phyloP scores from a whole-genome alignment of 2,888 invertebrate species.

The Diploptera punctata region DNA sequence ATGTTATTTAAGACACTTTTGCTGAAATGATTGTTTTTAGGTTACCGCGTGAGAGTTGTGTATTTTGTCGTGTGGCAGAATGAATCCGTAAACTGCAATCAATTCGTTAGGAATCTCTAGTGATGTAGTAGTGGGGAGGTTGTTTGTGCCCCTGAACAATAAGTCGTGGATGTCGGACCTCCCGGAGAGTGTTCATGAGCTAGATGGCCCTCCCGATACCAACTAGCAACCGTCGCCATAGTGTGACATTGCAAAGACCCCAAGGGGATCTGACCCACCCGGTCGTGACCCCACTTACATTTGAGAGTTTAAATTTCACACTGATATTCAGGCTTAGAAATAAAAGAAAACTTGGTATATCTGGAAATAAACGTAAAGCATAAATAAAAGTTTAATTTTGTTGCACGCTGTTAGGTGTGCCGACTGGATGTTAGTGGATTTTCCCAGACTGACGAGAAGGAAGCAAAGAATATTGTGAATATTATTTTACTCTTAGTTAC shows the following conservation, averaged over 20 bases:
- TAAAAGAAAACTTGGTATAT: too few relatives aligned
- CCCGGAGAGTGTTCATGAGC: slow-evolving; percentile 25
- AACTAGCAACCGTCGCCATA: background rate
- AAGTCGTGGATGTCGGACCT: slow-evolving; percentile 13
- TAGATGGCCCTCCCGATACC: slow-evolving; percentile 26
- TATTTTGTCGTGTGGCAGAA: background rate
- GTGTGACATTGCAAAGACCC: too few relatives aligned
- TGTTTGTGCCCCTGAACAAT: slow-evolving; percentile 14
- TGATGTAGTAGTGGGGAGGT: slow-evolving; percentile 1
- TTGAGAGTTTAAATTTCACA: background rate
- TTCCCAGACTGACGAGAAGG: too few relatives aligned
- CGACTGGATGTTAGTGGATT: too few relatives aligned
- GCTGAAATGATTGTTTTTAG: background rate
- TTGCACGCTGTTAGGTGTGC: too few relatives aligned
- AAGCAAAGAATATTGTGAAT: too few relatives aligned
- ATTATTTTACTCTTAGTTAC: too few relatives aligned
- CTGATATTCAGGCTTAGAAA: background rate
- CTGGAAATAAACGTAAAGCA: too few relatives aligned
- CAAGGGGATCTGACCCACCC: background rate
- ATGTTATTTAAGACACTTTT: background rate
- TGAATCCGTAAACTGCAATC: slow-evolving; percentile 17
- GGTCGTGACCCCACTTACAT: slow-evolving; percentile 2
- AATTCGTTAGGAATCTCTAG: slow-evolving; percentile 18
- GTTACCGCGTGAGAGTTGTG: background rate
- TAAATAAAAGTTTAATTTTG: too few relatives aligned